Base-by-base conservation (phyloP, 2,113 vertebrate genomes). In the Noctilio leporinus region DNA sequence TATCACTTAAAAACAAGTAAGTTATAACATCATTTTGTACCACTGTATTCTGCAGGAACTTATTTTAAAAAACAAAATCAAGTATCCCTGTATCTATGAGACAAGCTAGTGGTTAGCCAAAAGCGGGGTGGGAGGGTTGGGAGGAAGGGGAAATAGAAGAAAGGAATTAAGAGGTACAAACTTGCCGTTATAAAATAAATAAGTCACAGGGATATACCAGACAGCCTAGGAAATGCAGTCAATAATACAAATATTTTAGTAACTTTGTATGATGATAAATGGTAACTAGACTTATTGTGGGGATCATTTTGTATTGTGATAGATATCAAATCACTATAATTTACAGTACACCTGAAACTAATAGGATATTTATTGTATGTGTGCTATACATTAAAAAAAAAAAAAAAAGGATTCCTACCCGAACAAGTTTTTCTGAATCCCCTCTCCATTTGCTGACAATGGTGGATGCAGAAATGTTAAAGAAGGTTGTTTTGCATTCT, bases 391-490 rank as follows among this genome's bases (percentile, higher is more conserved):
- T 33, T 43, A 14, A 19, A 45, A 43, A 43, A 55, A 45, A 51
- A 5, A 62, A 67, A 35, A 15, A 16, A 91, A 89, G 38, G 38
- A 73, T 93, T 96, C 98, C 96, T 98, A 99, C 99, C 99, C 99
- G 97, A 92, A 99, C 99, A 67, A 99, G 99, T 92, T 99, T 99
- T 97, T 99, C 99, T 2, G 99, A 99, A 97, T 99, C 99, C 38
- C 99, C 99, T 64, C 99, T 99, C 99, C 99, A 99, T 94, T 99
- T 99, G 98, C 99, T 99, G 97, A 99, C 99, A 62, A 99, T 99
- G 96, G 99, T 99, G 81, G 99, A 99, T 16, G 99, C 99, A 2
- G 99, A 99, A 96, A 99, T 99, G 97, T 99, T 99, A 97, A 99
- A 99, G 98, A 99, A 99, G 0, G 99, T 99, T 1, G 99, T 99